Evolutionary conservation across 2,113 vertebrate species (phyloP), one percentile per base, ranked within the genome.

Genomic region (Macquaria australasica): DNA sequence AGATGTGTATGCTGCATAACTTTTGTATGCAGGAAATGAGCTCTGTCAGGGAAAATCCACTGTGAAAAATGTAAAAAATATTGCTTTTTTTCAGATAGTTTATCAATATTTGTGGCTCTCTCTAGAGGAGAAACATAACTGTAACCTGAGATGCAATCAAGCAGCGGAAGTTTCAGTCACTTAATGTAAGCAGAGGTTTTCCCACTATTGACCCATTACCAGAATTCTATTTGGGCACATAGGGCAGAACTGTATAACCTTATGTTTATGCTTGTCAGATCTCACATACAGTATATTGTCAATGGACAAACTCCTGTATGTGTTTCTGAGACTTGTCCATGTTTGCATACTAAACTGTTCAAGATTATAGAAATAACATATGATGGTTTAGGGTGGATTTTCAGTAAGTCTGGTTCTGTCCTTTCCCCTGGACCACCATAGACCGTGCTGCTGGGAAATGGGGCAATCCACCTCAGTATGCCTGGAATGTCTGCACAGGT

Each of bases 401-500:
- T 66, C 56, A 66, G 72, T 68, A 55, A 43, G 55, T 12, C 56
- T 60, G 58, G 12, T n/a, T 73, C 25, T 62, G 62, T 45, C 77
- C 58, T 71, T 25, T 66, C 50, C 68, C 51, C 3, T 34, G 39
- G 37, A 75, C 51, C 63, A 48, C 50, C 39, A 45, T 15, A 77
- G 69, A 50, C 8, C 1, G 14, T 21, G 21, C 34, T 64, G 73
- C 50, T 69, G 91, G 84, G 81, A 89, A 91, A 83, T n/a, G 6
- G 25, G 63, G 18, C 81, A 86, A 83, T 87, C 73, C 43, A 55
- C 25, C 69, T 86, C 60, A 85, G 89, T 77, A 91, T 91, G 87
- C 25, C 50, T 81, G 91, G 91, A 91, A 94, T 92, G 91, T 92
- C 89, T 87, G 80, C 53, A 43, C 79, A 88, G 83, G 83, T 93